phyloP scores from a whole-genome alignment of 2,888 invertebrate genomes.

The Leptinotarsa rubiginosa region DNA sequence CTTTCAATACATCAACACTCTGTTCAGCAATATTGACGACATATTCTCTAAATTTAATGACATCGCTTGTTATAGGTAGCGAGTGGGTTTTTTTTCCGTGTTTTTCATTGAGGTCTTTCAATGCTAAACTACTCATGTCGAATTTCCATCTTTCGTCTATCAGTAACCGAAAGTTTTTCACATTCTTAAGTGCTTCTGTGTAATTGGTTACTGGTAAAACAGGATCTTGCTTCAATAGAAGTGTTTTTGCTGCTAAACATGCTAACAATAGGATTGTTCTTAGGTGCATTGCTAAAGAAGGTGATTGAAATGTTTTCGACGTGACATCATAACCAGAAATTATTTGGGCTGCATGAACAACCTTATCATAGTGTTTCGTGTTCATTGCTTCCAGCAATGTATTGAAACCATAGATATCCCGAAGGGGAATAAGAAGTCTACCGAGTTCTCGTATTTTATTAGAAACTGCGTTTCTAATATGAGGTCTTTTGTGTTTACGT shows the following conservation, averaged over 20 bases:
- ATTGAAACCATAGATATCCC: constrained; percentile 30
- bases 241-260: constrained; percentile 44
- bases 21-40: constrained; percentile 41
- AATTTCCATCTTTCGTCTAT: constrained; percentile 48
- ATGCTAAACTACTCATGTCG: constrained; percentile 36
- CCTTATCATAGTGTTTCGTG: constrained; percentile 37
- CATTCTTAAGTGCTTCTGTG: constrained; percentile 31
- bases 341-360: constrained; percentile 36
- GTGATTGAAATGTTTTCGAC: constrained; percentile 43
- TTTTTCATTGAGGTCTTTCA: constrained; percentile 50
- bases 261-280: constrained; percentile 43
- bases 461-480: constrained; percentile 48
- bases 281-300: constrained; percentile 48
- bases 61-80: constrained; percentile 47
- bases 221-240: constrained; percentile 44
- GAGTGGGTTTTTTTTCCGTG: constrained; percentile 41
- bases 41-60: constrained; percentile 47
- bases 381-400: constrained; percentile 35
- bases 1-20: constrained; percentile 33
- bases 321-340: constrained; percentile 44
- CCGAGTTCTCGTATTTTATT: constrained; percentile 51
- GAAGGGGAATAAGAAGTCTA: constrained; percentile 46
- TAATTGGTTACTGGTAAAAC: constrained; percentile 40
- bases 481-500: constrained; percentile 50
- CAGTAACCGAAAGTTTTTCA: constrained; percentile 44